Base-by-base conservation (phyloP, 2,888 invertebrate genomes). In the Apeira syringaria region DNA sequence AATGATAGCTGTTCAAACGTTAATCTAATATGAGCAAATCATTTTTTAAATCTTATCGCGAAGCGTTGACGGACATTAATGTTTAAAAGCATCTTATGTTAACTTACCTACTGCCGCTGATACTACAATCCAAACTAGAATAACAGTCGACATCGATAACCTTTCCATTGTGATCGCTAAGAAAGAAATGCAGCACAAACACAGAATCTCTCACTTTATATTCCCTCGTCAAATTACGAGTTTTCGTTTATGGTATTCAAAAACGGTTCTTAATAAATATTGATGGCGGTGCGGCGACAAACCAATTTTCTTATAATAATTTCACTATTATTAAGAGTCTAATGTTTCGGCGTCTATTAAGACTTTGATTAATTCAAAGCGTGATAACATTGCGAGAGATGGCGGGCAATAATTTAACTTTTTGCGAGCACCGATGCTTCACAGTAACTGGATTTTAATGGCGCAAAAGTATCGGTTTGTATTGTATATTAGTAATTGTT, bases 191-290 rank as follows among this genome's bases (percentile, higher is more conserved):
- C 74, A 75, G 62, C 53, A 55, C 50, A 48, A 56, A 54, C 59
- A 54, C 55, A 60, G 55, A 60, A 53, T 58, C 45, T 61, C 68
- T 59, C 66, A 72, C 60, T 67, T 74, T 82, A 80, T 83, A 83
- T 80, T 62, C 69, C 55, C 55, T 62, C 62, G 61, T 64, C 55
- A 72, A 68, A 73, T 69, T 70, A 74, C 68, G 65, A 73, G 71
- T 71, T 72, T 68, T 58, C 50, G 61, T 66, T 67, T 70, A 69
- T 66, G 61, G 64, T 59, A 46, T 55, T 50, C 47, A 59, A 66
- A 46, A 81, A 80, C 80, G 79, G 78, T 75, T 70, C 71, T 70
- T 76, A 72, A 75, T 76, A 61, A 64, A 70, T 69, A 72, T 68
- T 68, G 63, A 71, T 66, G 47, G 50, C 39, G 34, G 36, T 41